Evolutionary conservation across 2,113 vertebrate genomes (phyloP), one percentile per base, ranked within the genome.

Genomic region (Numida meleagris): DNA sequence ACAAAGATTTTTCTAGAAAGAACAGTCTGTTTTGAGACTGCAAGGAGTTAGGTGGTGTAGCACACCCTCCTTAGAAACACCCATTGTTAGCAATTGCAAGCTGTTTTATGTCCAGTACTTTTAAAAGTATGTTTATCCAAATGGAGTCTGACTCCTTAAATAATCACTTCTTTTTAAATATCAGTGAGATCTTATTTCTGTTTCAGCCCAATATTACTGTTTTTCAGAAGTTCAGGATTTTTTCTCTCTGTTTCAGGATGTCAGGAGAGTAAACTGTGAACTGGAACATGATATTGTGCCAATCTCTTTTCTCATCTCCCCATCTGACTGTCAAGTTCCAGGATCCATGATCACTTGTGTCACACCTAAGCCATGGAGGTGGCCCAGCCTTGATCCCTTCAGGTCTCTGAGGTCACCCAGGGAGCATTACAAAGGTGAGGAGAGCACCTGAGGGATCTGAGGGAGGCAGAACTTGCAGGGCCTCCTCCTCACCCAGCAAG

Each of bases 401-500:
- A 51, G 34, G 4, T 9, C 16, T 82, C 72, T 72, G 27, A 51
- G 19, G 51, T 57, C 1, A 0, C 24, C 36, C 46, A 20, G 10
- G 27, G 29, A 55, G 12, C 12, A 12, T 29, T 20, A 45, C 15
- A 36, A 65, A 74, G 4, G 17, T 71, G 24, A 19, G 17, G 31
- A 82, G n/a, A 51, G 14, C 46, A 81, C 38, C 50, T 61, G 9
- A 55, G 68, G 43, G 9, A 46, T 40, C 2, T 0, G 0, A 82
- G 43, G 38, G 33, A 66, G 25, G 12, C 25, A 50, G 61, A 53
- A 53, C 21, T 34, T 68, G 23, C 25, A n/a, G 63, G 19, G 59
- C 18, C 50, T 14, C 9, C 15, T 63, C 38, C 68, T 25, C n/a
- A 57, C 8, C 4, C 0, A 1, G 24, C 19, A 45, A 36, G 1